Evolutionary conservation across 2,888 invertebrate species (phyloP), one percentile per base, ranked within the genome.

Genomic region (Ornithoptera alexandrae): DNA sequence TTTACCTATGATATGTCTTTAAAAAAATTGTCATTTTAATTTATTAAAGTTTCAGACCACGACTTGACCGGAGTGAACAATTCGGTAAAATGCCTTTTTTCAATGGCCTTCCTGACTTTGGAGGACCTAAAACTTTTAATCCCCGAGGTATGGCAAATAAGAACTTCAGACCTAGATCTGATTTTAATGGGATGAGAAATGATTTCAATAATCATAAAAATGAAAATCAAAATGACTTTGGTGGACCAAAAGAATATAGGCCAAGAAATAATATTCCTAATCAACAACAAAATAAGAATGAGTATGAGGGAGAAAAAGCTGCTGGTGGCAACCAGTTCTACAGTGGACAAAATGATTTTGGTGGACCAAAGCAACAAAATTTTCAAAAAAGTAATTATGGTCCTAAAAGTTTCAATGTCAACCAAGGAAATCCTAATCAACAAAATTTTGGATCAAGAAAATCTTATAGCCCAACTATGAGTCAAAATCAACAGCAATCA

Each of bases 41-140:
- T 22, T 58, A 58, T 58, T 58, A 4, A 65, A 93, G 92, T 92
- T 94, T 92, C 88, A 94, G 94, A 84, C 93, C 94, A 81, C 92
- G 94, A 84, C 91, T 93, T 84, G 94, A 94, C 86, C 94, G 94
- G 84, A 93, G 93, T 89, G 94, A 94, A 93, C 94, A 94, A 93
- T 93, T 92, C 86, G 93, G 93, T 84, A 94, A 94, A 88, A 89
- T 94, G 74, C 91, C 88, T 72, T 90, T 84, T 77, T 87, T 87
- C 73, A 90, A 89, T 84, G 88, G 88, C 69, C 22, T 67, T 53
- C 86, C 79, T 77, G 92, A 93, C 72, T 93, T 93, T 81, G 93
- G 93, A 62, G 93, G 93, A 20, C 93, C 93, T 67, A 93, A 92
- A 83, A 89, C 85, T 75, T 92, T 91, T 84, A 88, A 84, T 72